These are phyloP conservation scores for Brachyhypopomus occidentalis DNA, from an alignment of 2,113 vertebrate species.

Conservation along the genomic window DNA sequence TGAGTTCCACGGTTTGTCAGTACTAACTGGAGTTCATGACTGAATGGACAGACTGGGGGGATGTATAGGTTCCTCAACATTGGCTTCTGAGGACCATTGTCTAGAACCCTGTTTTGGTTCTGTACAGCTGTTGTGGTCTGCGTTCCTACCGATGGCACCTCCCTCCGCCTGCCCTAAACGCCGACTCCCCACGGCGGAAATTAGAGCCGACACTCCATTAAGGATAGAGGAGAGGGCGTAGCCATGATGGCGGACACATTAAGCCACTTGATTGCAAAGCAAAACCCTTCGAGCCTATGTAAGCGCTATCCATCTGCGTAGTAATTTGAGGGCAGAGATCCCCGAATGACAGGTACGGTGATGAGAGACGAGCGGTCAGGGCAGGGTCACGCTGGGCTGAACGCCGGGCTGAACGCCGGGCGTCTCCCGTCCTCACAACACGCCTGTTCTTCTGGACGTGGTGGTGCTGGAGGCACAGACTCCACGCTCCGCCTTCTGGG, in stretches of 20 bases:
- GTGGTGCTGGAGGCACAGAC: too few relatives aligned
- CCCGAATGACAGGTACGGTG: neutral
- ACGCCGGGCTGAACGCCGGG: neutral
- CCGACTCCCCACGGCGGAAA: slow-evolving; percentile 11
- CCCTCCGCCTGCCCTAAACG: neutral
- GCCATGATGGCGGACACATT: slow-evolving; percentile 39
- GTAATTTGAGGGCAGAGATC: slow-evolving; percentile 35
- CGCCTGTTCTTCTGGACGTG: neutral
- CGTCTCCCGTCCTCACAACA: neutral
- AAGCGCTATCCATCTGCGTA: slow-evolving; percentile 39
- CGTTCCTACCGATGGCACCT: slow-evolving; percentile 10
- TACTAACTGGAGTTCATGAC: too few relatives aligned
- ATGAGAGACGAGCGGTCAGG: slow-evolving; percentile 38
- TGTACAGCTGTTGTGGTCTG: neutral
- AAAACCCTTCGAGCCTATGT: slow-evolving; percentile 44
- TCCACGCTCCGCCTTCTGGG: neutral
- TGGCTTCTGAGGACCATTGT: neutral
- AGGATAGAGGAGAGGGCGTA: slow-evolving; percentile 34
- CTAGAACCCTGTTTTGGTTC: neutral
- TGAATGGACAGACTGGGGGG: neutral
- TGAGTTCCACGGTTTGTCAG: too few relatives aligned
- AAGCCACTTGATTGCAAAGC: slow-evolving; percentile 50
- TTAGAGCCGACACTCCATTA: slow-evolving; percentile 42
- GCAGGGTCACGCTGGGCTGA: neutral
- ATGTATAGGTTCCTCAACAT: slow-evolving; percentile 1